Evolutionary conservation across 1,140 invertebrate genomes (phyloP).

Genomic region (Brevipalpus yothersi): DNA sequence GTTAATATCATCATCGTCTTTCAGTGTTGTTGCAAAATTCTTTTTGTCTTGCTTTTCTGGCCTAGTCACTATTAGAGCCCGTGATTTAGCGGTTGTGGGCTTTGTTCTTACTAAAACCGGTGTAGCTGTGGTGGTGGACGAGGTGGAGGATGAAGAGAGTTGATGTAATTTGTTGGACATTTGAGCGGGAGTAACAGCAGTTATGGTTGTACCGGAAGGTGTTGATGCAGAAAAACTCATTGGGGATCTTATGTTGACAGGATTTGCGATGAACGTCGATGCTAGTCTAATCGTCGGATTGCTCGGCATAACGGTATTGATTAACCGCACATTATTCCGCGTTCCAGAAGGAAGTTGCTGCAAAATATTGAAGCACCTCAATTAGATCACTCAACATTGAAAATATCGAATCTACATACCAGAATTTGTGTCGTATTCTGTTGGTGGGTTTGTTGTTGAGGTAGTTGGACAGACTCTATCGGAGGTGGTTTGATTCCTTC

Average conservation of each 20-base stretch:
- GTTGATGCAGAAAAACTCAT: not conserved
- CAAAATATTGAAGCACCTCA: no score
- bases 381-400: no score
- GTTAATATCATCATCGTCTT: constrained; percentile 83
- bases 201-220: constrained; percentile 2
- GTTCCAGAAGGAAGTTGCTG: no score
- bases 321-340: no score
- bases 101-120: not conserved
- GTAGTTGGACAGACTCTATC: constrained; percentile 15
- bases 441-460: constrained; percentile 14
- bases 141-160: not conserved
- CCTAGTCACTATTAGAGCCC: constrained; percentile 17
- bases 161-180: not conserved
- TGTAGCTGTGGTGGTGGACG: not conserved
- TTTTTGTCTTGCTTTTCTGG: constrained; percentile 30
- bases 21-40: constrained; percentile 14
- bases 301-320: no score
- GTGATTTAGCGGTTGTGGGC: constrained; percentile 1
- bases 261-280: no score
- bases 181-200: constrained; percentile 1
- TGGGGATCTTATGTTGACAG: not conserved
- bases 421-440: constrained; percentile 16
- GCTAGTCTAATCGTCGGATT: no score
- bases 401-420: constrained; percentile 5
- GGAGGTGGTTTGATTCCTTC: constrained; percentile 78